Evolutionary conservation across 1,140 invertebrate genomes (phyloP), one percentile per base, ranked within the genome.

Genomic region (Teleopsis dalmanni): DNA sequence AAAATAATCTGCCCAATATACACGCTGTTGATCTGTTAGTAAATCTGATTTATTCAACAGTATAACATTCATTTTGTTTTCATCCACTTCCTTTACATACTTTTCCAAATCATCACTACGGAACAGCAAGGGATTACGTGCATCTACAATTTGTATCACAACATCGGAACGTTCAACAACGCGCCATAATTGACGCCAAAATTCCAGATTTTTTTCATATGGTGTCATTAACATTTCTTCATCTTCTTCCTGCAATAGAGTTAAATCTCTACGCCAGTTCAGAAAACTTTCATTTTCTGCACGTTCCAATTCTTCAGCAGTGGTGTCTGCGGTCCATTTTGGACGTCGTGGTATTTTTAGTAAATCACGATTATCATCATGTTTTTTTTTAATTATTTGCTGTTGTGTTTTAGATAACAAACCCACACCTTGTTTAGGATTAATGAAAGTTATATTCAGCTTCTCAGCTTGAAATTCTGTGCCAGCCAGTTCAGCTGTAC

Each of bases 141-240:
- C 94, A 78, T 99, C 97, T 0, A 99, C 84, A 57, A 99, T 93
- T 68, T 98, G 92, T 10, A 98, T 82, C 23, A 99, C 75, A 35
- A 99, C 79, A 75, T 99, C 92, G 65, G 92, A 95, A 58, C 90
- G 84, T 70, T 99, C 97, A 14, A 99, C 80, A 2, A 99, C 96
- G 57, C 96, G 79, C 97, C 97, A 99, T 6, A 99, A 71, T 71
- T 99, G 96, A 34, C 95, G 79, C 97, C 97, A 99, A 53, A 98
- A 91, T 70, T 99, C 95, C 14, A 99, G 73, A 74, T 99, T 99
- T 57, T 93, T 89, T 65, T 99, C 97, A 75, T 95, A 99, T 0
- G 96, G 97, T 3, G 96, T 99, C 45, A 98, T 71, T 0, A 89
- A 73, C 4, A 98, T 68, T 11, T 81, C 83, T 9, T 81, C 82